Evolutionary conservation across 2,888 invertebrate species (phyloP).

Genomic region (Pyrgus malvae): DNA sequence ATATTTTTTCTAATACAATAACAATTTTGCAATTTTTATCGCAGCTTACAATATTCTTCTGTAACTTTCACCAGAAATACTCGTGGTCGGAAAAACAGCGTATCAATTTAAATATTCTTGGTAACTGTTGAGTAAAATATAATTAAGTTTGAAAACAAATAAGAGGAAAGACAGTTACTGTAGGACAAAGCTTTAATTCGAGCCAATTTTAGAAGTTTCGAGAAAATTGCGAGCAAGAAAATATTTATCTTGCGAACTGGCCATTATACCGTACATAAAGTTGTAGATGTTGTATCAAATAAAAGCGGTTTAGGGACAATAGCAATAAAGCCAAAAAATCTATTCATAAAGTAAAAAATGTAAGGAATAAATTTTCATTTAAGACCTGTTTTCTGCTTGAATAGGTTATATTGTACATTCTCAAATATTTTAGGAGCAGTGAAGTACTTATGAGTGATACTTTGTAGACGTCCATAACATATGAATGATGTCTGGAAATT

Average conservation of each 20-base stretch:
- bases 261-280: constrained; percentile 15
- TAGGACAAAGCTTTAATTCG: constrained; percentile 19
- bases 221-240: constrained; percentile 23
- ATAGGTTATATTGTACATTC: not conserved
- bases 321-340: not conserved
- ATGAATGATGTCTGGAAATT: no score
- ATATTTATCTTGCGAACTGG: constrained; percentile 16
- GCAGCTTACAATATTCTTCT: no score
- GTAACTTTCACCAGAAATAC: no score
- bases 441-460: no score
- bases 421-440: not conserved
- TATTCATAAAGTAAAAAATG: not conserved
- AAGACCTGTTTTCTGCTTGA: not conserved
- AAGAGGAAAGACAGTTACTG: constrained; percentile 18
- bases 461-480: no score
- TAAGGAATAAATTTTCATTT: not conserved
- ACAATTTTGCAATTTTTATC: no score
- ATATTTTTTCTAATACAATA: no score
- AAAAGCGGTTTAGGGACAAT: not conserved
- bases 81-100: not conserved
- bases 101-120: constrained; percentile 19
- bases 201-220: constrained; percentile 23
- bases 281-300: constrained; percentile 10
- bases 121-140: constrained; percentile 22
- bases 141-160: constrained; percentile 26